Percentiles rank a stretch among this genome's conserved stretches.
Conservation (phyloP, 64 coral and sea anemone species). For the Trachythela sp. region DNA sequence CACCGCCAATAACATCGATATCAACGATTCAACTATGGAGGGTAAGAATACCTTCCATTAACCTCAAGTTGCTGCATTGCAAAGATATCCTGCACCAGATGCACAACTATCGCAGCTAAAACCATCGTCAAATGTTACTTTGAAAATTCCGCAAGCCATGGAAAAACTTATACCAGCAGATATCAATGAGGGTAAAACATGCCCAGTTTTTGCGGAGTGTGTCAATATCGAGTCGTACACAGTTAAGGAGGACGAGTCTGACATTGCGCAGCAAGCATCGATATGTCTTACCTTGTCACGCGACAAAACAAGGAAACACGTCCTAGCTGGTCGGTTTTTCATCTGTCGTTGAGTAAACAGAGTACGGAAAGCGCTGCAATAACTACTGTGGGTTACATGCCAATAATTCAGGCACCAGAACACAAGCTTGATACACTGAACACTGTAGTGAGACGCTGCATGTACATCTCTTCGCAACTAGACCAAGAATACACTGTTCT, state of each 20-base stretch:
- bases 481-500: neutral
- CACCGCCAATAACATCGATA: neutral
- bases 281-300: no score
- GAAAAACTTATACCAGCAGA: neutral
- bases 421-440: neutral
- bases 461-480: neutral
- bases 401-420: slow-evolving; percentile 48
- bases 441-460: neutral
- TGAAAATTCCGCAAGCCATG: neutral
- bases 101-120: neutral
- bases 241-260: no score
- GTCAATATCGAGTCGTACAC: neutral
- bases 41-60: neutral
- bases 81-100: neutral
- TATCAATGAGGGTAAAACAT: neutral
- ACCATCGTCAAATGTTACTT: neutral
- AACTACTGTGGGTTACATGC: slow-evolving; percentile 60
- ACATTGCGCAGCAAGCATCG: no score
- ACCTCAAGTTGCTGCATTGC: neutral
- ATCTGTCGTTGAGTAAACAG: slow-evolving; percentile 33
- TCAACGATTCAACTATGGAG: neutral
- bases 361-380: slow-evolving; percentile 22
- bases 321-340: slow-evolving; percentile 32
- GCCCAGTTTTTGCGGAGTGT: neutral
- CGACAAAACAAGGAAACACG: no score